These are phyloP conservation scores for Diuraphis noxia DNA, from an alignment of 1,140 invertebrate genomes.

Conservation along the genomic window DNA sequence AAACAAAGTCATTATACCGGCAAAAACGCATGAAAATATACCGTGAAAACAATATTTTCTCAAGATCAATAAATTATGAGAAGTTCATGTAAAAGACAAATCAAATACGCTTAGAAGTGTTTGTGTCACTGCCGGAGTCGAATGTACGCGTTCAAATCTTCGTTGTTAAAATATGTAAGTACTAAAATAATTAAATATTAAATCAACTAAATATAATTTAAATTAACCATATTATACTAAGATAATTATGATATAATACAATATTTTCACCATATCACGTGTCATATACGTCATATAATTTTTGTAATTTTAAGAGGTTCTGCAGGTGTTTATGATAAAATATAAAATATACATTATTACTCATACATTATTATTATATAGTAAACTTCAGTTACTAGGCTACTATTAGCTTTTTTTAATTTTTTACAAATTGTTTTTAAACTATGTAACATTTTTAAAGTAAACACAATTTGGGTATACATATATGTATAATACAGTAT, in stretches of 20 bases:
- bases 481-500: background rate
- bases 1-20: slow-evolving; percentile 53
- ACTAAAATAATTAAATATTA: background rate
- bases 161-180: slow-evolving; percentile 30
- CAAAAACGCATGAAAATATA: slow-evolving; percentile 50
- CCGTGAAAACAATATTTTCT: slow-evolving; percentile 48
- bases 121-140: slow-evolving; percentile 32
- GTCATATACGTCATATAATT: background rate
- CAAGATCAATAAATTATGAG: slow-evolving; percentile 49
- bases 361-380: background rate
- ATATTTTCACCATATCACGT: background rate
- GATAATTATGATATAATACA: background rate
- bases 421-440: background rate
- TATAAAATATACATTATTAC: background rate
- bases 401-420: background rate
- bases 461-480: background rate
- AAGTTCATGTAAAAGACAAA: slow-evolving; percentile 49
- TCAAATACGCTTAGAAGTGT: slow-evolving; percentile 43
- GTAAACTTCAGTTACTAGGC: background rate
- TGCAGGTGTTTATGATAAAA: background rate
- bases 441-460: background rate
- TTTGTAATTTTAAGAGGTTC: background rate
- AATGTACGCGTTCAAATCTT: background rate
- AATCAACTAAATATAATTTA: background rate
- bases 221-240: background rate